These are phyloP conservation scores for Acanthiza pusilla DNA, from an alignment of 2,797 vertebrate genomes.

Conservation along the genomic window DNA sequence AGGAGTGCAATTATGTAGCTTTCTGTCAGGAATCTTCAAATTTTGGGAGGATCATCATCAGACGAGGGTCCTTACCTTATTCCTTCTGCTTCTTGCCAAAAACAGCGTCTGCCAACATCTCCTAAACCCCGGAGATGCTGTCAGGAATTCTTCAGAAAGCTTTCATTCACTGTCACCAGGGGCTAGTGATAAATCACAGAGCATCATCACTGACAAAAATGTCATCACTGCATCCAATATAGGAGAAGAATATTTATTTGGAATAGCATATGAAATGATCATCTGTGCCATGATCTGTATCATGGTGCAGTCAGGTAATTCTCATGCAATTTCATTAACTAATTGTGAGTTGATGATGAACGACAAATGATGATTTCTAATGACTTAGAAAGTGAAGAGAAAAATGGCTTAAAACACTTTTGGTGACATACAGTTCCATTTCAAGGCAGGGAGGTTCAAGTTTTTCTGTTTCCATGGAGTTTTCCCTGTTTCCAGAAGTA, in stretches of 20 bases:
- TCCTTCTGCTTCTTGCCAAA: background rate
- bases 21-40: background rate
- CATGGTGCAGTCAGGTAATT: background rate
- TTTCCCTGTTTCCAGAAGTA: background rate
- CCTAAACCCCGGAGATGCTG: background rate
- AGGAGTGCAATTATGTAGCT: background rate
- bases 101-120: background rate
- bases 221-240: background rate
- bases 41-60: background rate
- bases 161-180: rapidly evolving
- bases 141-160: background rate
- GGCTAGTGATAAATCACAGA: background rate
- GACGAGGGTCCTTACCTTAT: background rate
- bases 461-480: background rate
- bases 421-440: background rate
- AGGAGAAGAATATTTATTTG: background rate
- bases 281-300: background rate
- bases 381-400: background rate
- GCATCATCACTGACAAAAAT: background rate
- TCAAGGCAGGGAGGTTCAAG: background rate
- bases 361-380: background rate
- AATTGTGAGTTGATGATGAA: background rate
- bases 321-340: background rate
- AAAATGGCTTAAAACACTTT: background rate
- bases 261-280: rapidly evolving